Base-by-base conservation (phyloP, 1,140 invertebrate species). In the Leguminivora glycinivorella region DNA sequence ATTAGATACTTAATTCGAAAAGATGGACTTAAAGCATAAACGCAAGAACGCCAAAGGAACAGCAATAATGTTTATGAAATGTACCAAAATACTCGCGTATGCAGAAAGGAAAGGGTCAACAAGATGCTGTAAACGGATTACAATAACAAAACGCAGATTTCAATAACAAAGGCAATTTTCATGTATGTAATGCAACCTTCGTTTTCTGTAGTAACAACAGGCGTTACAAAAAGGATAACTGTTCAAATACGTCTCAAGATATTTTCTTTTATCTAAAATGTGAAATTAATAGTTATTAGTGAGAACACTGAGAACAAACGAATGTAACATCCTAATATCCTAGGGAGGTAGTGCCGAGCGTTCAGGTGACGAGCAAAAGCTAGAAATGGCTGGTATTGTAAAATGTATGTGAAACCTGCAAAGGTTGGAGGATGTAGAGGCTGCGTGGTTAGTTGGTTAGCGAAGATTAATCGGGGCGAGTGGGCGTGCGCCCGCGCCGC, bases 401-500 rank as follows among this genome's bases (percentile, higher is more conserved):
- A 22, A 52, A 52, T 17, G 17, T 7, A 52, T 19, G 14, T n/a
- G 43, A 10, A 52, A 52, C 0, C 22, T 19, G 17, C 7, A 17
- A 52, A 52, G 47, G 9, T 9, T n/a, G n/a, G 7, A 52, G 17
- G 19, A 52, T 19, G 19, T 52, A 52, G 47, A 22, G 47, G 47
- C 47, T 52, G 47, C 47, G 47, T 52, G 47, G 47, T 52, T 52
- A 52, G 47, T n/a, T 52, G 47, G 47, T 52, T 22, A 52, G 47
- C 19, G 19, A 52, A 52, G 47, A 52, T 52, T 52, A 52, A 52
- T 26, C 56, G 78, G 68, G 71, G 73, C 79, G 81, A 85, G 85
- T 88, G 80, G 84, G 87, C 83, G 85, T 82, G 79, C 77, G 77
- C 78, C n/a, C n/a, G 82, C 83, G 82, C 81, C 79, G 72, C 85